A percentile compares a stretch with the other conserved stretches of the same genome.
Evolutionary conservation across 2,888 invertebrate species (phyloP).

Genomic region (Hofmannophila pseudospretella): DNA sequence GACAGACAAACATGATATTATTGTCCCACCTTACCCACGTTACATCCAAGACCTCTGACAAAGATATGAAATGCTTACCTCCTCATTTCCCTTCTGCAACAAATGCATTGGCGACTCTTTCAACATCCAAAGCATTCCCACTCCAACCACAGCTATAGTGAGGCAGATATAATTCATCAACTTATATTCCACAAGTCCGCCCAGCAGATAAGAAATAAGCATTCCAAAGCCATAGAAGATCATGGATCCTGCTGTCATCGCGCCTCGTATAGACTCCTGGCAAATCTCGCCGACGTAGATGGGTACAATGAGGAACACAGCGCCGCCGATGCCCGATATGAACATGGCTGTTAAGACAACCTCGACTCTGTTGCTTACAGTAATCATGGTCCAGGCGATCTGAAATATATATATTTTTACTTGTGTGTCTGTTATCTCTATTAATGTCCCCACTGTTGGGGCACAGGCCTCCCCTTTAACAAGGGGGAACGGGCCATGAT

Average conservation of each 20-base stretch:
- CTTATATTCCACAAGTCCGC: conserved; percentile 43
- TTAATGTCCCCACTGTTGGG: no score
- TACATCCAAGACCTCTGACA: no score
- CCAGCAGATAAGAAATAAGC: conserved; percentile 46
- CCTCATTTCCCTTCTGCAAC: conserved; percentile 44
- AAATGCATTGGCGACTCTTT: conserved; percentile 50
- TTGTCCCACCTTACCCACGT: no score
- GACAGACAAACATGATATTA: no score
- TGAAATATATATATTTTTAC: no score
- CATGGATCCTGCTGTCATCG: conserved; percentile 42
- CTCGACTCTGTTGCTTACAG: conserved; percentile 34
- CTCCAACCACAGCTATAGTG: conserved; percentile 26
- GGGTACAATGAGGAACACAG: conserved; percentile 35
- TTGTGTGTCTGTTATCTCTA: no score
- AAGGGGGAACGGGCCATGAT: no score
- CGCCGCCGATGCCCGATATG: conserved; percentile 42
- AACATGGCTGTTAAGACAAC: conserved; percentile 39
- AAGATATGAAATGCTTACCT: no score
- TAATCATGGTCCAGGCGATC: conserved; percentile 47
- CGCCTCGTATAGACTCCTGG: conserved; percentile 51
- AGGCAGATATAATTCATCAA: conserved; percentile 42
- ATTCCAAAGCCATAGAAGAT: conserved; percentile 47
- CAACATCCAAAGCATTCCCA: conserved; percentile 27
- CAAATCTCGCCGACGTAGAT: conserved; percentile 52
- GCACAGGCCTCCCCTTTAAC: no score